Evolutionary conservation across 1,140 invertebrate genomes (phyloP).

Genomic region (Oryzaephilus surinamensis): DNA sequence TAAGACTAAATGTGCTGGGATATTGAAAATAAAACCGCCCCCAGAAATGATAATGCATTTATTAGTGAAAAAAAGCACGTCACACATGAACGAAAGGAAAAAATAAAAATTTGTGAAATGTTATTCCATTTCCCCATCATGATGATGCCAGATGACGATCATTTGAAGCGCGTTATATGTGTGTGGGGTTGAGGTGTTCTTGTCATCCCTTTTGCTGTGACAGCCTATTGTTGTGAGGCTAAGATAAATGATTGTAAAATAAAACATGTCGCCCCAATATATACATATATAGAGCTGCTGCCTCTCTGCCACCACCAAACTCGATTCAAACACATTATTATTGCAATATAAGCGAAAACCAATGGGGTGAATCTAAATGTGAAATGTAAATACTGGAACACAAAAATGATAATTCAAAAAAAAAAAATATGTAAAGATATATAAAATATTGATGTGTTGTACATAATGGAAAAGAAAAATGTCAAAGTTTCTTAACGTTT

Average conservation of each 20-base stretch:
- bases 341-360: constrained; percentile 27
- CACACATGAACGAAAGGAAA: too few relatives aligned
- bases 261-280: constrained; percentile 17
- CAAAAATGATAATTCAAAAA: too few relatives aligned
- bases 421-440: neutral
- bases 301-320: constrained; percentile 13
- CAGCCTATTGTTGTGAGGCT: constrained; percentile 31
- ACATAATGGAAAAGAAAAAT: too few relatives aligned
- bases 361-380: constrained; percentile 25
- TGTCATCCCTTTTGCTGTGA: constrained; percentile 30
- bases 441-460: too few relatives aligned
- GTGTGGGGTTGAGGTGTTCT: constrained; percentile 28
- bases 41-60: too few relatives aligned
- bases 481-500: too few relatives aligned
- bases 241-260: constrained; percentile 35
- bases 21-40: too few relatives aligned
- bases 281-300: neutral
- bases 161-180: constrained; percentile 10
- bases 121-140: constrained; percentile 10
- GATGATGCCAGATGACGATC: too few relatives aligned
- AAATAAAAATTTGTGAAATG: too few relatives aligned
- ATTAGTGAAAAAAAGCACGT: too few relatives aligned
- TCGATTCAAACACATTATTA: constrained; percentile 22
- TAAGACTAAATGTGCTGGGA: too few relatives aligned
- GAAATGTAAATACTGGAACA: constrained; percentile 16